phyloP scores from a whole-genome alignment of 37 sponge, comb jelly and placozoan species.

The Corticium candelabrum region DNA sequence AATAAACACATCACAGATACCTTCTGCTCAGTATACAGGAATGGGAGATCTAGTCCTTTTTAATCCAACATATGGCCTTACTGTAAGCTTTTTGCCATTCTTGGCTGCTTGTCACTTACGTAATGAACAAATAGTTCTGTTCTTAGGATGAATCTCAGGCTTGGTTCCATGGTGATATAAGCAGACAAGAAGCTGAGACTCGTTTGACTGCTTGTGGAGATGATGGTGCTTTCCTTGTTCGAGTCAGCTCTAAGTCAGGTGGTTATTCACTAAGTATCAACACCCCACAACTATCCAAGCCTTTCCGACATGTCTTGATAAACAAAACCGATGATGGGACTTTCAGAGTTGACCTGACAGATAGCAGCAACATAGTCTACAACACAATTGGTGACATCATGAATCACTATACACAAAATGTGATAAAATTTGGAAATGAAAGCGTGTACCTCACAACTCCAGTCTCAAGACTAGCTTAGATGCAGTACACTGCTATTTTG shows the following conservation, averaged over 20 bases:
- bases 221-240: neutral
- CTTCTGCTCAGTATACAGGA: neutral
- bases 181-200: neutral
- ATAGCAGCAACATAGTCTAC: neutral
- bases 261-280: neutral
- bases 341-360: neutral
- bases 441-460: neutral
- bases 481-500: no score
- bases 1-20: no score
- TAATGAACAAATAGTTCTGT: neutral
- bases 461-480: no score
- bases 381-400: neutral
- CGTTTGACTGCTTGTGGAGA: neutral
- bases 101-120: neutral
- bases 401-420: neutral
- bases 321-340: neutral
- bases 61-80: slow-evolving; percentile 1
- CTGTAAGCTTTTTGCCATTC: neutral
- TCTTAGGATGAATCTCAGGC: neutral
- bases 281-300: neutral
- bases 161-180: neutral
- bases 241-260: neutral
- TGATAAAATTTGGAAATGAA: neutral
- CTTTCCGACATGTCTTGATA: neutral
- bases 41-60: neutral